These are phyloP conservation scores for Limenitis camilla DNA, from an alignment of 2,888 invertebrate species.

Conservation along the genomic window DNA sequence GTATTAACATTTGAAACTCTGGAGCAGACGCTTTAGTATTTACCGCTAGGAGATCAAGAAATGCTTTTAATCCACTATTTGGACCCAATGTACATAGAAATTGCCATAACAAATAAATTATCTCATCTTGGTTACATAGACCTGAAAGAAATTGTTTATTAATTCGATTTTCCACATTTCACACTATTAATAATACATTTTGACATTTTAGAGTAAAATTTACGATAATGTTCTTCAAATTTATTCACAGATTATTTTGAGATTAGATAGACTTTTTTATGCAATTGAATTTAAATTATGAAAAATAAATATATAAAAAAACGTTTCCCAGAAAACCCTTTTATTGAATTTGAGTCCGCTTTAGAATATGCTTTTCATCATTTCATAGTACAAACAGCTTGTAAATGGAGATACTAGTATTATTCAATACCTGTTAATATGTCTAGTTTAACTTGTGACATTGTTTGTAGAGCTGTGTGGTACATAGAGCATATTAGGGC, in stretches of 20 bases:
- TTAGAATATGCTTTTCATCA: too few species aligned
- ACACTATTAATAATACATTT: too few species aligned
- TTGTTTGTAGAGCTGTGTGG: slow-evolving; percentile 90
- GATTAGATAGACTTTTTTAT: too few species aligned
- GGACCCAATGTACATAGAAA: slow-evolving; percentile 92
- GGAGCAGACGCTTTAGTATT: slow-evolving; percentile 88
- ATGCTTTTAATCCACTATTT: slow-evolving; percentile 90
- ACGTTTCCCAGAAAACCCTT: too few species aligned
- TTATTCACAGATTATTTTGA: too few species aligned
- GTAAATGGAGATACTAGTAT: too few species aligned
- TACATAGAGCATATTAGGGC: slow-evolving; percentile 93
- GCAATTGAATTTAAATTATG: too few species aligned
- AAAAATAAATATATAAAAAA: too few species aligned
- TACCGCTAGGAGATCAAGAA: slow-evolving; percentile 87
- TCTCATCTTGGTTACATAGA: slow-evolving; percentile 93
- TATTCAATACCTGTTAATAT: slow-evolving; percentile 92
- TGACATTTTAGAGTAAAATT: too few species aligned
- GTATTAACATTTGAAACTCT: slow-evolving; percentile 92
- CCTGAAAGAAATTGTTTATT: slow-evolving; percentile 75
- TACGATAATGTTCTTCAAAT: background rate
- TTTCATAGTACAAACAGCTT: too few species aligned
- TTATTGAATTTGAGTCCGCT: too few species aligned
- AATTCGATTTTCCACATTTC: background rate
- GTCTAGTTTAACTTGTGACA: slow-evolving; percentile 92
- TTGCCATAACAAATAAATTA: slow-evolving; percentile 92